Evolutionary conservation across 1,140 invertebrate genomes (phyloP).

Genomic region (Polyergus mexicanus): DNA sequence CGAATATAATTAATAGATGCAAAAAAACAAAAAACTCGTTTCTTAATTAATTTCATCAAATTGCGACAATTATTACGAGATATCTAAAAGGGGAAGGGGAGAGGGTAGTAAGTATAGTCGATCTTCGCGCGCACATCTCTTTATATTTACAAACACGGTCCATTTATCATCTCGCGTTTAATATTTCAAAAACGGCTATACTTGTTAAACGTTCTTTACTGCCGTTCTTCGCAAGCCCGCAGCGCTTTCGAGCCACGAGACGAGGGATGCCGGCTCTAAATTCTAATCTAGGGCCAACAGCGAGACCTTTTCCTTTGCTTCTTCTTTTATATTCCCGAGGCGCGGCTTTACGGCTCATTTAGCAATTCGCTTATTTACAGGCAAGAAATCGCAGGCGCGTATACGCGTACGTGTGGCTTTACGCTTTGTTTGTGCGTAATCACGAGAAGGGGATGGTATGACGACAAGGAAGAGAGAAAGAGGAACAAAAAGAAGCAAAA

Average conservation of each 20-base stretch:
- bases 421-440: constrained; percentile 63
- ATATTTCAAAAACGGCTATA: constrained; percentile 32
- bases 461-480: constrained; percentile 34
- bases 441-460: constrained; percentile 48
- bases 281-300: constrained; percentile 45
- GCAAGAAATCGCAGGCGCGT: constrained; percentile 47
- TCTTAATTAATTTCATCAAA: constrained; percentile 26
- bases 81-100: too few species aligned
- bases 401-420: constrained; percentile 53
- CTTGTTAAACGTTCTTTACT: constrained; percentile 26
- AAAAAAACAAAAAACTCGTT: neutral
- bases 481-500: constrained; percentile 45
- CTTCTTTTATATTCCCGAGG: neutral
- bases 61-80: constrained; percentile 1
- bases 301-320: neutral
- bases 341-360: constrained; percentile 77
- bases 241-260: neutral
- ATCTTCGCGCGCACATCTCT: neutral
- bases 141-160: neutral
- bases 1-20: neutral
- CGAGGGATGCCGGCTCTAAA: constrained; percentile 27
- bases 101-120: neutral
- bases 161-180: constrained; percentile 41
- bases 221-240: neutral
- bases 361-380: constrained; percentile 76